Evolutionary conservation across 2,888 invertebrate species (phyloP).

Genomic region (Koerneria pararmatus): DNA sequence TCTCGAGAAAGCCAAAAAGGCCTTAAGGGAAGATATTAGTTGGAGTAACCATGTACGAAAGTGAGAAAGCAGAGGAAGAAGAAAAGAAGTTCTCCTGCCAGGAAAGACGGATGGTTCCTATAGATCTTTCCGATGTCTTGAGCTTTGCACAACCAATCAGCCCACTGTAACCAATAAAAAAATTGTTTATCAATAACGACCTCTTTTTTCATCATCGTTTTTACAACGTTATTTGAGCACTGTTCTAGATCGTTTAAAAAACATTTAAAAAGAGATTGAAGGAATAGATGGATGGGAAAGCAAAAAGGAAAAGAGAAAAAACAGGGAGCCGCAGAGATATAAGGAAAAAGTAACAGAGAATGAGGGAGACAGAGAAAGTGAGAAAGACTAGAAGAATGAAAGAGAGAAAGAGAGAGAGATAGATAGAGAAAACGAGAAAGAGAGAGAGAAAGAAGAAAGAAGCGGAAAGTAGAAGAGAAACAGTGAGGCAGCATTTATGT

Average conservation of each 20-base stretch:
- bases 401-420: neutral
- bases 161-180: slow-evolving; percentile 40
- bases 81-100: slow-evolving; percentile 69
- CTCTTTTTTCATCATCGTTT: neutral
- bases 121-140: slow-evolving; percentile 49
- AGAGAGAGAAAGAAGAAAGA: neutral
- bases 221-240: too few relatives aligned
- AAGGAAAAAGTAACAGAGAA: neutral
- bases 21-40: slow-evolving; percentile 3
- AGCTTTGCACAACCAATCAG: slow-evolving; percentile 58
- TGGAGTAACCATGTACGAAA: slow-evolving; percentile 65
- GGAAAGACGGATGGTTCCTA: slow-evolving; percentile 67
- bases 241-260: neutral
- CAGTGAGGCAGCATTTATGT: too few relatives aligned
- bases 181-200: neutral
- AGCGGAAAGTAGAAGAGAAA: too few relatives aligned
- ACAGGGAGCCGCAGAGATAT: neutral
- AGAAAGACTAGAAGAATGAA: neutral
- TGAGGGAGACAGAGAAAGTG: neutral
- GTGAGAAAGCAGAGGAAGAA: slow-evolving; percentile 69
- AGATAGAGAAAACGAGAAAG: neutral
- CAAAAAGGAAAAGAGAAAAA: neutral
- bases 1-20: neutral
- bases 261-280: too few relatives aligned
- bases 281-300: neutral